Percentiles rank a stretch among this genome's conserved stretches.
Conservation (phyloP, 2,113 vertebrate genomes). For the Varanus salvator region DNA sequence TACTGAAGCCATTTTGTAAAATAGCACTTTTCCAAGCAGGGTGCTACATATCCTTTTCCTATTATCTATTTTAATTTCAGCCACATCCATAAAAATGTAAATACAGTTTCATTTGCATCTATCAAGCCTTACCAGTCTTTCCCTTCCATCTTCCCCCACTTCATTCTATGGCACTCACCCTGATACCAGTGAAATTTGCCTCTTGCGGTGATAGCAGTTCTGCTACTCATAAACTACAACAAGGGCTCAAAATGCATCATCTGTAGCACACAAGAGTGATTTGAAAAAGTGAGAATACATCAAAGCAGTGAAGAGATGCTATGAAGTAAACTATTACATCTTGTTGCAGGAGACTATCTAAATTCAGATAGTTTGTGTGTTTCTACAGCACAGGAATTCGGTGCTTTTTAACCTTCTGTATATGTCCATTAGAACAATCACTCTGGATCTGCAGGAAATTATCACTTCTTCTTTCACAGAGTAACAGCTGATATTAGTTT, state of each 20-base stretch:
- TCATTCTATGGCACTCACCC: slow-evolving; percentile 75
- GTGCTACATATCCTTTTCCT: slow-evolving; percentile 65
- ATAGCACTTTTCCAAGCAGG: slow-evolving; percentile 66
- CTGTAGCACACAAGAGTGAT: slow-evolving; percentile 75
- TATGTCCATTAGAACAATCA: slow-evolving; percentile 75
- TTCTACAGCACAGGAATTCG: slow-evolving; percentile 71
- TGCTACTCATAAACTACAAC: slow-evolving; percentile 74
- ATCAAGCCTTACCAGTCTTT: slow-evolving; percentile 58
- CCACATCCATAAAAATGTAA: slow-evolving; percentile 75
- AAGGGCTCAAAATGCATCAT: slow-evolving; percentile 71
- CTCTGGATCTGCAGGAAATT: slow-evolving; percentile 73
- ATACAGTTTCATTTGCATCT: slow-evolving; percentile 69
- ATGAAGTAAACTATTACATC: slow-evolving; percentile 81
- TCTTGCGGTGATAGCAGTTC: slow-evolving; percentile 69
- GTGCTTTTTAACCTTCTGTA: slow-evolving; percentile 68
- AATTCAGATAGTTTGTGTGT: slow-evolving; percentile 57
- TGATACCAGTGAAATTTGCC: slow-evolving; percentile 65
- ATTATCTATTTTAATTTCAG: slow-evolving; percentile 75
- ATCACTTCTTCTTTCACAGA: slow-evolving; percentile 76
- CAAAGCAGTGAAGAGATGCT: slow-evolving; percentile 75
- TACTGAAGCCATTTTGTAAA: slow-evolving; percentile 53
- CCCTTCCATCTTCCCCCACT: slow-evolving; percentile 55
- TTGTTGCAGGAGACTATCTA: slow-evolving; percentile 69
- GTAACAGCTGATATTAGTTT: slow-evolving; percentile 73
- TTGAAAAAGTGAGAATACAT: slow-evolving; percentile 81